These are phyloP conservation scores for Lordiphosa fenestrarum DNA, from an alignment of 2,888 invertebrate species.

Conservation along the genomic window DNA sequence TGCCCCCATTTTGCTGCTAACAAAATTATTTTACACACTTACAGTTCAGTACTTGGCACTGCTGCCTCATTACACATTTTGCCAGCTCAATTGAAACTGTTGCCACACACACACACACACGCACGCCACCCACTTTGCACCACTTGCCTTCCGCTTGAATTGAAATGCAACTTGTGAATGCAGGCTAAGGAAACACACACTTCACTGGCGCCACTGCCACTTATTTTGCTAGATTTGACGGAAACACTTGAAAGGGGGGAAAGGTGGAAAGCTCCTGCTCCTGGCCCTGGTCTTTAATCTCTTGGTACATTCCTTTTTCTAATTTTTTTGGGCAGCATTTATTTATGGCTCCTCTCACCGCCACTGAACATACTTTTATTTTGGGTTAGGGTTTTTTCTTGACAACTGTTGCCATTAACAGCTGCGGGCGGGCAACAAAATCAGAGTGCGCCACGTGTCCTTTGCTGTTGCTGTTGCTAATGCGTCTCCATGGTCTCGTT, in stretches of 20 bases:
- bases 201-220: slow-evolving; percentile 30
- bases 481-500: slow-evolving; percentile 65
- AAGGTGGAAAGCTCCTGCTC: slow-evolving; percentile 22
- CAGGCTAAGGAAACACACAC: slow-evolving; percentile 44
- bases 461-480: slow-evolving; percentile 32
- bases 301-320: slow-evolving; percentile 9
- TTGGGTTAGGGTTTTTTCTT: slow-evolving; percentile 7
- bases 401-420: slow-evolving; percentile 76
- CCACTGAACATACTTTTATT: slow-evolving; percentile 8
- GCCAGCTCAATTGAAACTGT: slow-evolving; percentile 52
- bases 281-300: slow-evolving; percentile 13
- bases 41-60: slow-evolving; percentile 2
- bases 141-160: slow-evolving; percentile 59
- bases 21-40: slow-evolving; percentile 55
- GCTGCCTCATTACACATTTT: slow-evolving; percentile 57
- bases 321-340: slow-evolving; percentile 32
- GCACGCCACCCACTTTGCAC: slow-evolving; percentile 31
- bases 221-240: slow-evolving; percentile 59
- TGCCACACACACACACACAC: slow-evolving; percentile 28
- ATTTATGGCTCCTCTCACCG: slow-evolving; percentile 41
- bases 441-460: slow-evolving; percentile 34
- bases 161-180: slow-evolving; percentile 55
- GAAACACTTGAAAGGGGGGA: slow-evolving; percentile 28
- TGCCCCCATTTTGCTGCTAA: slow-evolving; percentile 54
- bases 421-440: slow-evolving; percentile 33